These are phyloP conservation scores for Pterophyllum scalare DNA, from an alignment of 2,113 vertebrate species.

Conservation along the genomic window DNA sequence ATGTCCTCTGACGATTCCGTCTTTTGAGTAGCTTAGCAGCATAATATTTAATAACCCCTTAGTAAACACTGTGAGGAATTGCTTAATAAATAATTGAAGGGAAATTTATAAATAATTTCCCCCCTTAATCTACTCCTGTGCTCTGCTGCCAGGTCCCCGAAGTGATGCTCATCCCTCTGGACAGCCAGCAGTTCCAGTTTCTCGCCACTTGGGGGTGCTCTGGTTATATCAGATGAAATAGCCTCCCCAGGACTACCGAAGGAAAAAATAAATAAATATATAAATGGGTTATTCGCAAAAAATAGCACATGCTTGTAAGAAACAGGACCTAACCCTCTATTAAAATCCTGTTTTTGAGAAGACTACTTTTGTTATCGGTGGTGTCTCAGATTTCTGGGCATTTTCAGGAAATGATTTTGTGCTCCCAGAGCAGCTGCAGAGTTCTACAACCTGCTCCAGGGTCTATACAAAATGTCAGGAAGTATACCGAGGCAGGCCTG, in stretches of 20 bases:
- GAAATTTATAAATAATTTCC: slow-evolving; percentile 82
- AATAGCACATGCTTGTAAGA: slow-evolving; percentile 67
- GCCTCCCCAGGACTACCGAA: neutral
- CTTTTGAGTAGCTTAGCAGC: slow-evolving; percentile 74
- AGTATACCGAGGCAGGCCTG: slow-evolving; percentile 6
- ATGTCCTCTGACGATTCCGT: slow-evolving; percentile 70
- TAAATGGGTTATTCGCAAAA: slow-evolving; percentile 49
- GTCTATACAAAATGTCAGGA: slow-evolving; percentile 44
- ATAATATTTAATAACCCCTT: slow-evolving; percentile 81
- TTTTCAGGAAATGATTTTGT: slow-evolving; percentile 75
- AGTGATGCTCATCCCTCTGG: slow-evolving; percentile 70
- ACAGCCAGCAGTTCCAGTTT: slow-evolving; percentile 14
- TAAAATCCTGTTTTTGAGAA: slow-evolving; percentile 77
- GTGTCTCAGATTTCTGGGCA: slow-evolving; percentile 71
- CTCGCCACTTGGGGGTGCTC: slow-evolving; percentile 72
- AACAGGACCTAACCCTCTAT: slow-evolving; percentile 72
- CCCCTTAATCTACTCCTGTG: slow-evolving; percentile 73
- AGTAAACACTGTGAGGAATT: slow-evolving; percentile 80
- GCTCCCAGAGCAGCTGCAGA: slow-evolving; percentile 36
- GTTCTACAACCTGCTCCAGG: slow-evolving; percentile 33
- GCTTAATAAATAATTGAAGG: slow-evolving; percentile 82
- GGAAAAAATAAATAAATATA: slow-evolving; percentile 29
- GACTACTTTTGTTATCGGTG: slow-evolving; percentile 74
- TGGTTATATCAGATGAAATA: slow-evolving; percentile 54
- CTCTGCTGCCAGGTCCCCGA: slow-evolving; percentile 64